These are phyloP conservation scores for Pachyramphus minor DNA, from an alignment of 2,113 vertebrate species.

Conservation along the genomic window DNA sequence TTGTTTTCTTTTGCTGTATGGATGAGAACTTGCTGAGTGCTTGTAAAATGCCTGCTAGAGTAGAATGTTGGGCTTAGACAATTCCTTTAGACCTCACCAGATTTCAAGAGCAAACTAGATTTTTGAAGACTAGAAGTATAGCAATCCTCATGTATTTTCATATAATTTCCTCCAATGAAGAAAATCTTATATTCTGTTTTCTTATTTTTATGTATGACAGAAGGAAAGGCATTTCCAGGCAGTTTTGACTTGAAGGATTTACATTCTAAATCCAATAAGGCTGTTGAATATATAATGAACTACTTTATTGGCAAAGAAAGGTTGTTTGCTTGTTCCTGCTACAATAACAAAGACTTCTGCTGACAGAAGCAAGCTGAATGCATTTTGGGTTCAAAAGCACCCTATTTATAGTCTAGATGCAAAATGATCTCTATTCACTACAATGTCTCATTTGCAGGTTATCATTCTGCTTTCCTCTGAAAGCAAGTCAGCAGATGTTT, in stretches of 20 bases:
- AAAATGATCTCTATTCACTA: slow-evolving; percentile 50
- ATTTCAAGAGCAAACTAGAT: not conserved
- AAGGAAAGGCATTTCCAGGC: not conserved
- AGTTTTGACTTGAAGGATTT: slow-evolving; percentile 23
- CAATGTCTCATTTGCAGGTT: slow-evolving; percentile 56
- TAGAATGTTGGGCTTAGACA: not conserved
- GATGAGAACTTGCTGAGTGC: not conserved
- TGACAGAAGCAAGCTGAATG: slow-evolving; percentile 62
- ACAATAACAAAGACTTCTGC: slow-evolving; percentile 56
- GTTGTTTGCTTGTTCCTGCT: slow-evolving; percentile 32
- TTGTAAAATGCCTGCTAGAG: not conserved
- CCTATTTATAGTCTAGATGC: slow-evolving; percentile 51
- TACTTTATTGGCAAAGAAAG: slow-evolving; percentile 39
- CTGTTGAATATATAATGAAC: slow-evolving; percentile 30
- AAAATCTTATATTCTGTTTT: not conserved
- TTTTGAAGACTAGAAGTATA: not conserved
- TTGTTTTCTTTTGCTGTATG: not conserved
- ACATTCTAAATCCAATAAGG: not conserved
- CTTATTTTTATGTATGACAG: not conserved
- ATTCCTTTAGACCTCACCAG: not conserved
- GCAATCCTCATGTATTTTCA: not conserved
- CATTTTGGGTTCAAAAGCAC: slow-evolving; percentile 54
- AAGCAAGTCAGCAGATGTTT: slow-evolving; percentile 37
- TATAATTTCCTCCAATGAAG: not conserved
- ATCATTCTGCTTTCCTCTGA: slow-evolving; percentile 35